Conservation (phyloP, 2,113 vertebrate species). For the Mesitornis unicolor region DNA sequence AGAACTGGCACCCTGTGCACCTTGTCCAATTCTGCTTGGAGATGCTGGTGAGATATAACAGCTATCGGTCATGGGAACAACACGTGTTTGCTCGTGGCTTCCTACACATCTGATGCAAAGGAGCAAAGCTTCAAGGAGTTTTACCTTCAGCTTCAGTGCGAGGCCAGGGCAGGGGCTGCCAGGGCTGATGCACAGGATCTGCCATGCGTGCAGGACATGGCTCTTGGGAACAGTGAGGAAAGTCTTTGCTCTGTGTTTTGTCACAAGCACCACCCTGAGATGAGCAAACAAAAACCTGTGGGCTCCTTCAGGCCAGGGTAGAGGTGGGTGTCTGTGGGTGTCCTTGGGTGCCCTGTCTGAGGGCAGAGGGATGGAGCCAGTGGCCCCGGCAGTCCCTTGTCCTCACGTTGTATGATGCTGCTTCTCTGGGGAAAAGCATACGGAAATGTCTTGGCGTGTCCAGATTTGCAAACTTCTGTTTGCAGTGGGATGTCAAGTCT, state of each 20-base stretch:
- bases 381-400: accelerated
- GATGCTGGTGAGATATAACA: neutral
- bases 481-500: neutral
- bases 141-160: neutral
- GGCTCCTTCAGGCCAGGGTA: neutral
- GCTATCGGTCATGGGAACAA: neutral
- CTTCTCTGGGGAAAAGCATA: neutral
- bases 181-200: accelerated
- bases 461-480: neutral
- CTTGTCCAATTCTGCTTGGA: neutral
- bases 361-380: neutral
- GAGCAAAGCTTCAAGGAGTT: neutral
- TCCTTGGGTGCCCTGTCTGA: no score
- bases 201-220: accelerated
- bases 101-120: neutral
- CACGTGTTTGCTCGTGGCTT: accelerated
- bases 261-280: no score
- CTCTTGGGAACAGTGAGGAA: neutral
- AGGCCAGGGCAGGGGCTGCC: neutral
- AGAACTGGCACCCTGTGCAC: neutral
- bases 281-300: neutral
- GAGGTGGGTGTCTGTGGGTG: neutral
- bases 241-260: neutral
- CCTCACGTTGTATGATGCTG: accelerated
- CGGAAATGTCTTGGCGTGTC: accelerated